Evolutionary conservation across 2,113 vertebrate genomes (phyloP), one percentile per base, ranked within the genome.

Genomic region (Pyxicephalus adspersus): DNA sequence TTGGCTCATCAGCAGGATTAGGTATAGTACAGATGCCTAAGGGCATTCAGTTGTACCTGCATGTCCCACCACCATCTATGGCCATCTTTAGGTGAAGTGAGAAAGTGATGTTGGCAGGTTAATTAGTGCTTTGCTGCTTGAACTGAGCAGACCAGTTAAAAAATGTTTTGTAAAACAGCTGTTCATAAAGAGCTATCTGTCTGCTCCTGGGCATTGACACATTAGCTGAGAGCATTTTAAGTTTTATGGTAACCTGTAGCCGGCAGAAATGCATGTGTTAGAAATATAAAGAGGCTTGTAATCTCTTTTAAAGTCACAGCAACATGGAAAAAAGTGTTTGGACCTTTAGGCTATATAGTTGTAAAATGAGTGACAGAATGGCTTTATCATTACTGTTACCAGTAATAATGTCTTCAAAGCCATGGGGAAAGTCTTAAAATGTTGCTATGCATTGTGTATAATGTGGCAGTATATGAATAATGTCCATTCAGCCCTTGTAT

Each of bases 171-270:
- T 67, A 78, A 67, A 52, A 57, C 51, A 67, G 64, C 58, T 76
- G 74, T 76, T 38, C 60, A 17, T 26, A 26, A 65, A 51, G 28
- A 64, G 61, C 75, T 38, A 18, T 50, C 51, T 78, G 68, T 17
- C 64, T 67, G 51, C 52, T 68, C 26, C 64, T 58, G 29, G 55
- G 25, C n/a, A 15, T 67, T 78, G 76, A 78, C 64, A 78, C 22
- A 68, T 78, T 68, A 38, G 64, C 64, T 66, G 51, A 20, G 15
- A 67, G 29, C 31, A 58, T 31, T 78, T 38, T 51, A 52, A 5
- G 50, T 66, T 77, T 66, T 77, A 77, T 77, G 28, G 54, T 74
- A 60, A 74, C 71, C 71, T 74, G 29, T 74, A 74, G 71, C 51
- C 57, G 54, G 60, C 54, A 74, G 71, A 58, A 58, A 74, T 74